Percentiles rank a stretch among this genome's conserved stretches.
These are phyloP conservation scores for Orius laevigatus DNA, from an alignment of 1,140 invertebrate genomes.

Conservation along the genomic window DNA sequence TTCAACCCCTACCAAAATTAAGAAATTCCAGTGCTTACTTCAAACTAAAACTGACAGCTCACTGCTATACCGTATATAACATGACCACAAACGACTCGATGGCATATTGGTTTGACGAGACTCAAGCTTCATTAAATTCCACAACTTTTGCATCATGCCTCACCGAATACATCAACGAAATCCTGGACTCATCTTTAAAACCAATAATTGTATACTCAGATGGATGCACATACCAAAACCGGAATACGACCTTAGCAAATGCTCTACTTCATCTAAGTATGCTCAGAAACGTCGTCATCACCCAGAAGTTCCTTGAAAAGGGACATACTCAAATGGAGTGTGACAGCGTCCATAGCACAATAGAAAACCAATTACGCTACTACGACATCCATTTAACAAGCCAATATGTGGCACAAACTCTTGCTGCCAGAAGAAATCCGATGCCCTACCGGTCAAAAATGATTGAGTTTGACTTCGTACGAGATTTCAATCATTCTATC, in stretches of 20 bases:
- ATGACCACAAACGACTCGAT: constrained; percentile 1
- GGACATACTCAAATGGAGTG: background rate
- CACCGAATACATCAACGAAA: background rate
- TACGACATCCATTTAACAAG: background rate
- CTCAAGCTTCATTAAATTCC: constrained; percentile 4
- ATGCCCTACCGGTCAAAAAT: background rate
- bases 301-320: constrained; percentile 9
- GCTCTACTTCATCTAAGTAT: constrained; percentile 17
- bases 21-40: background rate
- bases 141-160: constrained; percentile 2
- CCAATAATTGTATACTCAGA: too few relatives aligned
- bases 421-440: background rate
- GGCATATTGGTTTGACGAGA: constrained; percentile 4
- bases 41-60: constrained; percentile 4
- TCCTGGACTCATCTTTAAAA: too few relatives aligned
- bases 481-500: background rate
- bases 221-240: constrained; percentile 23
- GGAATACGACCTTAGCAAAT: constrained; percentile 22
- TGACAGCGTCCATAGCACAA: background rate
- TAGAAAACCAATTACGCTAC: background rate
- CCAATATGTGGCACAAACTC: background rate
- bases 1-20: constrained; percentile 2
- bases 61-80: background rate
- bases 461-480: background rate
- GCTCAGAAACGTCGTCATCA: constrained; percentile 19